Evolutionary conservation across 2,113 vertebrate species (phyloP).

Genomic region (Acrocephalus arundinaceus): DNA sequence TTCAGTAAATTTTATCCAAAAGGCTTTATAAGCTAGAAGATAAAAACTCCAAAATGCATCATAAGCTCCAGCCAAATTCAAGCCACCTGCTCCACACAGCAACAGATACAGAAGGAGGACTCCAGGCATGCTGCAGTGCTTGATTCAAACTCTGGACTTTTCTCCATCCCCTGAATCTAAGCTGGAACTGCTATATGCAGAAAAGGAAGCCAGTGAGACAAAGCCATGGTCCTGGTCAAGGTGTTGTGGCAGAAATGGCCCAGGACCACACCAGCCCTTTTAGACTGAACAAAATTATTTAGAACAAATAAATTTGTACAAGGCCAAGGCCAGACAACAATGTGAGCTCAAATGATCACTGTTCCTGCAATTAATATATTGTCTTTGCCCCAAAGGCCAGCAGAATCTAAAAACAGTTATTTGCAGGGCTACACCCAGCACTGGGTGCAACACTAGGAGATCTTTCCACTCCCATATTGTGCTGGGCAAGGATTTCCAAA

Average conservation of each 20-base stretch:
- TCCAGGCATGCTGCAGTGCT: background rate
- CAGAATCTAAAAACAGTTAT: background rate
- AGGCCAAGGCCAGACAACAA: background rate
- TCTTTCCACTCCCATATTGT: background rate
- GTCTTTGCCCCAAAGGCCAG: background rate
- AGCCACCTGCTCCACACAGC: conserved; percentile 21
- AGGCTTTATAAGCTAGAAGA: background rate
- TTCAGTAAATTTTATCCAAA: conserved; percentile 6
- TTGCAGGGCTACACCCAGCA: background rate
- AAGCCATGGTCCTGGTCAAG: background rate
- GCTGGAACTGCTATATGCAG: background rate
- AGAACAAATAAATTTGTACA: fast-evolving
- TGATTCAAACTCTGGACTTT: background rate
- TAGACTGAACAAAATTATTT: background rate
- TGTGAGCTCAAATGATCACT: background rate
- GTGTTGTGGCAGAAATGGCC: background rate
- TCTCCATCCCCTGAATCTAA: background rate
- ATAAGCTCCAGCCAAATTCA: conserved; percentile 30
- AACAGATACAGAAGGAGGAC: background rate
- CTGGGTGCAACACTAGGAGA: background rate
- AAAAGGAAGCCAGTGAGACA: background rate
- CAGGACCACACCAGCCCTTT: background rate
- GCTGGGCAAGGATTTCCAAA: background rate
- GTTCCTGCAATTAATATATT: background rate
- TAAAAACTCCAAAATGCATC: conserved; percentile 7